A percentile compares a stretch with the other conserved stretches of the same genome.
These are phyloP conservation scores for Polyommatus icarus DNA, from an alignment of 2,888 invertebrate species.

Conservation along the genomic window DNA sequence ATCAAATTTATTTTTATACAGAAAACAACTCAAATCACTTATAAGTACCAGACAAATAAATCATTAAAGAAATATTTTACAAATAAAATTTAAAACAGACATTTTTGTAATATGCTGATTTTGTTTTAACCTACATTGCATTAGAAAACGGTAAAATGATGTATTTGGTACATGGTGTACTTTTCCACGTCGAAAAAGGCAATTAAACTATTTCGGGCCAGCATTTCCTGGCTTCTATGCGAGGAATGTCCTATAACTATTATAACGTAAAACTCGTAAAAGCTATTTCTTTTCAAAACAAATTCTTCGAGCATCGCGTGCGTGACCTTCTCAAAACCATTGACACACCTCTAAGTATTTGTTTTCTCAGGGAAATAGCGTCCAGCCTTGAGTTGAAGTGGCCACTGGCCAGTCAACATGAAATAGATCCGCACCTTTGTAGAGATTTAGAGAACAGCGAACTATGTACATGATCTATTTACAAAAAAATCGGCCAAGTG, in stretches of 20 bases:
- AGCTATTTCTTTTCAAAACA: neutral
- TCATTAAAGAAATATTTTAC: too few relatives aligned
- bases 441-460: constrained; percentile 1
- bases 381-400: constrained; percentile 6
- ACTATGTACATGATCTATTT: too few relatives aligned
- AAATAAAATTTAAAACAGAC: too few relatives aligned
- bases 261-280: neutral
- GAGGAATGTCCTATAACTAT: neutral
- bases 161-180: neutral
- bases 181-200: neutral
- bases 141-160: neutral
- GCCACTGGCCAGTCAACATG: neutral
- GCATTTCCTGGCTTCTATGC: neutral
- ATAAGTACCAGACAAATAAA: too few relatives aligned
- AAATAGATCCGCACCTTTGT: neutral
- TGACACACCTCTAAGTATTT: constrained; percentile 1
- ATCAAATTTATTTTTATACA: too few relatives aligned
- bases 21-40: too few relatives aligned
- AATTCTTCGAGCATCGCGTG: constrained; percentile 15
- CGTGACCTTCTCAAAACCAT: constrained; percentile 15
- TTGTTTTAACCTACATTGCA: neutral
- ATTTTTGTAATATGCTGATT: neutral
- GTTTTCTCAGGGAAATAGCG: constrained; percentile 14
- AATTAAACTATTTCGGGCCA: neutral
- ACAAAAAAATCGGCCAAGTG: neutral